These are phyloP conservation scores for Catharus fuscescens DNA, from an alignment of 2,113 vertebrate species.

Conservation along the genomic window DNA sequence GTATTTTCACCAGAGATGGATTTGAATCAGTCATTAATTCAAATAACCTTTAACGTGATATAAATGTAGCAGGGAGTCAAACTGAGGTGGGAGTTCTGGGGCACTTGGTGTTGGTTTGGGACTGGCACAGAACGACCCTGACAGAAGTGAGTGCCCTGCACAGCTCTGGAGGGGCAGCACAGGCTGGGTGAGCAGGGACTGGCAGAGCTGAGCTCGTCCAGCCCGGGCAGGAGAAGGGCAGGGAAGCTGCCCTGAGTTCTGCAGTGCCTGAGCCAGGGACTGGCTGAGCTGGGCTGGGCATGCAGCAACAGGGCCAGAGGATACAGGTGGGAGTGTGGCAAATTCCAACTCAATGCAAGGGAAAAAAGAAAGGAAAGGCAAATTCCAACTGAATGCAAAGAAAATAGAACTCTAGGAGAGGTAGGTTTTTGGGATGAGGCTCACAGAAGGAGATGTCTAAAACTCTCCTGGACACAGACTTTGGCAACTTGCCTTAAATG, in stretches of 20 bases:
- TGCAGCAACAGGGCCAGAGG: not conserved
- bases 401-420: rapidly evolving
- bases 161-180: not conserved
- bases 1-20: not conserved
- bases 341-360: not conserved
- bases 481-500: not conserved
- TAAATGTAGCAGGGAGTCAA: not conserved
- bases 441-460: not conserved
- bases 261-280: no score
- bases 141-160: rapidly evolving
- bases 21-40: not conserved
- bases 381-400: not conserved
- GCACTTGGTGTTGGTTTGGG: not conserved
- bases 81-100: not conserved
- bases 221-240: no score
- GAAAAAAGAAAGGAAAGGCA: no score
- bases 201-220: not conserved
- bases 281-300: not conserved
- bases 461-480: no score
- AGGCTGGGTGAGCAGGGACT: not conserved
- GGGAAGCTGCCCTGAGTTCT: not conserved
- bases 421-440: no score
- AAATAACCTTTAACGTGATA: not conserved
- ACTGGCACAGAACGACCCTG: rapidly evolving
- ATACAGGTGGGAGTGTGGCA: rapidly evolving